phyloP scores from a whole-genome alignment of 1,140 invertebrate species.

The Aporrectodea caliginosa region DNA sequence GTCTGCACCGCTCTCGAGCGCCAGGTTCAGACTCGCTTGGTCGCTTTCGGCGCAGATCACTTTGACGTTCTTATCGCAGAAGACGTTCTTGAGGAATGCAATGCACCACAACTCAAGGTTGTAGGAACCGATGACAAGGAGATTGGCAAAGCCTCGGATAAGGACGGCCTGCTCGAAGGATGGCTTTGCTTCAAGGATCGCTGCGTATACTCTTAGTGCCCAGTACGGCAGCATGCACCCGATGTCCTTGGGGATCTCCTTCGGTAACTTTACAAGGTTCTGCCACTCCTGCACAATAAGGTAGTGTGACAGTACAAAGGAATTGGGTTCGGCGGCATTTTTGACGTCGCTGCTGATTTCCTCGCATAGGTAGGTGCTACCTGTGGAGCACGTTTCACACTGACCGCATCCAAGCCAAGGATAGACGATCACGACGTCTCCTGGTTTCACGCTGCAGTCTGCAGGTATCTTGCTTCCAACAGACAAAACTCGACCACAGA shows the following conservation, averaged over 20 bases:
- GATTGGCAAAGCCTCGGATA: slow-evolving; percentile 24
- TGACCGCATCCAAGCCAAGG: slow-evolving; percentile 27
- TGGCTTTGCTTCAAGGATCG: slow-evolving; percentile 19
- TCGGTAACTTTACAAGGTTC: slow-evolving; percentile 15
- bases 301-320: not conserved
- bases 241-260: slow-evolving; percentile 24
- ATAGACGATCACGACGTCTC: slow-evolving; percentile 28
- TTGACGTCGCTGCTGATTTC: not conserved
- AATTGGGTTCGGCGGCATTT: not conserved
- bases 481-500: slow-evolving; percentile 12
- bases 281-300: slow-evolving; percentile 16
- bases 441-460: slow-evolving; percentile 7
- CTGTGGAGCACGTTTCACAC: slow-evolving; percentile 23
- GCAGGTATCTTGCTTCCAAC: slow-evolving; percentile 9
- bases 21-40: slow-evolving; percentile 1
- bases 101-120: slow-evolving; percentile 24
- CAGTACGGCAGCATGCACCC: slow-evolving; percentile 28
- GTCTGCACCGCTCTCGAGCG: slow-evolving; percentile 21
- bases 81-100: slow-evolving; percentile 23
- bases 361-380: slow-evolving; percentile 2
- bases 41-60: slow-evolving; percentile 24
- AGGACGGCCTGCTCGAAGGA: slow-evolving; percentile 23
- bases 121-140: slow-evolving; percentile 6
- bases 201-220: slow-evolving; percentile 16
- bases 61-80: slow-evolving; percentile 33